Conservation (phyloP, 2,113 vertebrate genomes). For the Tenrec ecaudatus region DNA sequence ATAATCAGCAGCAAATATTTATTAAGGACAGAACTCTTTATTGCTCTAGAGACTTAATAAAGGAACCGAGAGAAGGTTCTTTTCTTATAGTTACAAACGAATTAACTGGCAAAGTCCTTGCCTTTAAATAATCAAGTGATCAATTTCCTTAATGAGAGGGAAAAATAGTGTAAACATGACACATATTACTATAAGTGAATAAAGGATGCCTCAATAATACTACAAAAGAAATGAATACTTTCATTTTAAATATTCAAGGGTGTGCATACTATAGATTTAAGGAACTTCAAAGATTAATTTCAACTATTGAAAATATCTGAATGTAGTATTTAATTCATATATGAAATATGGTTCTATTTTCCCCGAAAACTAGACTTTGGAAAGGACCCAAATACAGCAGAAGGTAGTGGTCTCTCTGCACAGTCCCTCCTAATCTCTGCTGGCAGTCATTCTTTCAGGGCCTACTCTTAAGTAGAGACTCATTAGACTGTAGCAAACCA, state of each 20-base stretch:
- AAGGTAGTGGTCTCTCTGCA: background rate
- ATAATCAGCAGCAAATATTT: background rate
- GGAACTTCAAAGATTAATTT: background rate
- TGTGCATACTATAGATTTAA: background rate
- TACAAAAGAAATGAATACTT: background rate
- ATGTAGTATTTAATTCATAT: background rate
- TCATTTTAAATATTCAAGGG: background rate
- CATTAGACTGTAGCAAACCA: background rate
- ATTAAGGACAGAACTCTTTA: background rate
- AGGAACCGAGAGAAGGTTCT: background rate
- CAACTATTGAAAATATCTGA: background rate
- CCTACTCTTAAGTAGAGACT: background rate
- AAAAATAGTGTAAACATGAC: too few relatives aligned
- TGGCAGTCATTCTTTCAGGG: background rate
- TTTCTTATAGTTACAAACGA: background rate
- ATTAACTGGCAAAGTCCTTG: background rate
- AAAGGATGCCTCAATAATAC: background rate
- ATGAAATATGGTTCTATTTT: background rate
- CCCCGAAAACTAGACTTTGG: background rate
- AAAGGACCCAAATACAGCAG: background rate
- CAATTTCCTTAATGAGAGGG: background rate
- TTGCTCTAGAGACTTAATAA: background rate
- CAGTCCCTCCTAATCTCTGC: background rate
- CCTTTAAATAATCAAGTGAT: background rate
- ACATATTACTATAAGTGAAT: background rate